phyloP scores from a whole-genome alignment of 2,113 vertebrate species.

The Otolemur garnettii region DNA sequence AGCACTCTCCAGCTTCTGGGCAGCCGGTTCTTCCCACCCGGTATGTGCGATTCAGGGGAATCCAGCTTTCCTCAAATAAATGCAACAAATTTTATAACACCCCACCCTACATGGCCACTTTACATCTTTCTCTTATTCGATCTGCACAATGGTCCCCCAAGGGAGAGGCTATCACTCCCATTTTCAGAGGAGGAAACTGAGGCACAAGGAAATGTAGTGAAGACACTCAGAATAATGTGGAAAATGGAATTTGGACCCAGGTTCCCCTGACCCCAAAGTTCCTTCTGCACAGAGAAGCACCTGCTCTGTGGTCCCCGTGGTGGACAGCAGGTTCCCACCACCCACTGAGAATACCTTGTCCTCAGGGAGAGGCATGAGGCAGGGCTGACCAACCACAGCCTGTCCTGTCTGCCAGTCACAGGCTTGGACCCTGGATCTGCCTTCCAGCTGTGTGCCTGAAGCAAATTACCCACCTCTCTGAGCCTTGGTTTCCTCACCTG shows the following conservation, averaged over 20 bases:
- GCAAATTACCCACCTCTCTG: neutral
- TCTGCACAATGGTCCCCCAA: neutral
- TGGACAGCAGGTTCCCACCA: fast-evolving
- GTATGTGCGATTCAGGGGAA: neutral
- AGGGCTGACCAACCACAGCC: neutral
- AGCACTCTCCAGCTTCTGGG: neutral
- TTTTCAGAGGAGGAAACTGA: neutral
- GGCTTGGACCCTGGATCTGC: neutral
- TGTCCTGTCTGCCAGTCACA: neutral
- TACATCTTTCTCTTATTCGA: neutral
- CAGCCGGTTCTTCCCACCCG: neutral
- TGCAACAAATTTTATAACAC: neutral
- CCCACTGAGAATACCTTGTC: neutral
- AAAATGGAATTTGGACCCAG: neutral
- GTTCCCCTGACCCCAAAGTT: neutral
- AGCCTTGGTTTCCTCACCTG: neutral
- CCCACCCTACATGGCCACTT: neutral
- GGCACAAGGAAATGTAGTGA: neutral
- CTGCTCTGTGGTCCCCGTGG: neutral
- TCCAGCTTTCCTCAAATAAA: neutral
- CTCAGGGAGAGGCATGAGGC: neutral
- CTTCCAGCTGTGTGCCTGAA: no score
- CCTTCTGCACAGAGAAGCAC: fast-evolving
- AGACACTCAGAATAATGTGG: neutral
- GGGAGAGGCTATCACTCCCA: no score